Evolutionary conservation across 35 echinoderm and acorn worm genomes (phyloP).

Genomic region (Diadema setosum): DNA sequence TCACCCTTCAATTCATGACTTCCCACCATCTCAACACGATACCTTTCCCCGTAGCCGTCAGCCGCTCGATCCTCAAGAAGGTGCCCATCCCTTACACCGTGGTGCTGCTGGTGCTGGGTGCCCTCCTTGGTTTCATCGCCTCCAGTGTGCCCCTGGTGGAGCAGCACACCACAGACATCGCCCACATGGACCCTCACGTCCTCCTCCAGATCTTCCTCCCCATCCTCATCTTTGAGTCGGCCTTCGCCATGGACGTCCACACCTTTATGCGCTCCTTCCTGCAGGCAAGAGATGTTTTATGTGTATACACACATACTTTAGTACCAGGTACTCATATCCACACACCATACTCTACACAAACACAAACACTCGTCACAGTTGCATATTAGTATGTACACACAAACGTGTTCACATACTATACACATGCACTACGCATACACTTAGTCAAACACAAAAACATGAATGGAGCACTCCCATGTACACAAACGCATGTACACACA

Average conservation of each 20-base stretch:
- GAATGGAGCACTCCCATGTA: too few species aligned
- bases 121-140: slow-evolving; percentile 54
- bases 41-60: slow-evolving; percentile 60
- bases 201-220: slow-evolving; percentile 88
- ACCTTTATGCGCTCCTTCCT: slow-evolving; percentile 80
- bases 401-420: too few species aligned
- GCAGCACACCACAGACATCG: slow-evolving; percentile 49
- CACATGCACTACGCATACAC: too few species aligned
- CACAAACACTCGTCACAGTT: too few species aligned
- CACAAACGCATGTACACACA: too few species aligned
- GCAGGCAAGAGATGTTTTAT: slow-evolving; percentile 42
- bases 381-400: too few species aligned
- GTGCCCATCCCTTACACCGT: slow-evolving; percentile 95
- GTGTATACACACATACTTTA: too few species aligned
- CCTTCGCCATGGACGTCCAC: slow-evolving; percentile 99
- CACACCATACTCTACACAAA: too few species aligned
- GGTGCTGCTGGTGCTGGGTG: slow-evolving; percentile 70
- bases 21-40: too few species aligned
- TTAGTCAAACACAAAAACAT: too few species aligned
- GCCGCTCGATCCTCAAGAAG: slow-evolving; percentile 65
- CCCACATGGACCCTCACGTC: slow-evolving; percentile 88
- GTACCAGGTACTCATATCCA: too few species aligned
- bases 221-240: slow-evolving; percentile 95
- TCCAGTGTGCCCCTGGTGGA: neutral
- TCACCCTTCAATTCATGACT: too few species aligned